These are phyloP conservation scores for Toxonevra muliebris DNA, from an alignment of 2,888 invertebrate species.

Conservation along the genomic window DNA sequence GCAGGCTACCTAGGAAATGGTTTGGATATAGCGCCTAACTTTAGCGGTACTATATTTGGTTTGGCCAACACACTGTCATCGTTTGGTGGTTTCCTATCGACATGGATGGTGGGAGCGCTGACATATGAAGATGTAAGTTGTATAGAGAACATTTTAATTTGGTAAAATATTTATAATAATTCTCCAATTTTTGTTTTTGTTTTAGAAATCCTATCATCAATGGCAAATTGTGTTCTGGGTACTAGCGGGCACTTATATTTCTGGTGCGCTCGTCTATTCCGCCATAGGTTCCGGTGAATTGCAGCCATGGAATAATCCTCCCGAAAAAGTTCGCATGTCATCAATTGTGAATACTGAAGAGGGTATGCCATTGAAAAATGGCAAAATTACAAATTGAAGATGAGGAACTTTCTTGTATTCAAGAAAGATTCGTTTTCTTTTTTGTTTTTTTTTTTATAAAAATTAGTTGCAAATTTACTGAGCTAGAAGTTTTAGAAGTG, in stretches of 20 bases:
- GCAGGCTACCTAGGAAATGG: conserved; percentile 88
- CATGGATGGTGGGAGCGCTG: conserved; percentile 81
- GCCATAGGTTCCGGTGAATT: conserved; percentile 72
- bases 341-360: conserved; percentile 56
- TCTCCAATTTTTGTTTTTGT: conserved; percentile 24
- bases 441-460: no score
- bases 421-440: no score
- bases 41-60: conserved; percentile 88
- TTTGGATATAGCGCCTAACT: conserved; percentile 88
- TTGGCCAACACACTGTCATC: conserved; percentile 88
- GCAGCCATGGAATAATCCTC: conserved; percentile 68
- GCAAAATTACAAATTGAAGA: no score
- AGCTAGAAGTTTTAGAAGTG: no score
- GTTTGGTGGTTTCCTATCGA: conserved; percentile 82
- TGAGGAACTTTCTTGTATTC: no score
- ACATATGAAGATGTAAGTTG: conserved; percentile 75
- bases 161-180: neutral
- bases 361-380: conserved; percentile 63
- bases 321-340: conserved; percentile 53
- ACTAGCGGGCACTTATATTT: conserved; percentile 75
- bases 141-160: neutral
- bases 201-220: conserved; percentile 75
- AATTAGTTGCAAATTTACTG: no score
- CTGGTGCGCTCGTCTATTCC: conserved; percentile 71
- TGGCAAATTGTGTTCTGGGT: conserved; percentile 88